phyloP scores from a whole-genome alignment of 2,888 invertebrate genomes.

The Caenorhabditis sp. region DNA sequence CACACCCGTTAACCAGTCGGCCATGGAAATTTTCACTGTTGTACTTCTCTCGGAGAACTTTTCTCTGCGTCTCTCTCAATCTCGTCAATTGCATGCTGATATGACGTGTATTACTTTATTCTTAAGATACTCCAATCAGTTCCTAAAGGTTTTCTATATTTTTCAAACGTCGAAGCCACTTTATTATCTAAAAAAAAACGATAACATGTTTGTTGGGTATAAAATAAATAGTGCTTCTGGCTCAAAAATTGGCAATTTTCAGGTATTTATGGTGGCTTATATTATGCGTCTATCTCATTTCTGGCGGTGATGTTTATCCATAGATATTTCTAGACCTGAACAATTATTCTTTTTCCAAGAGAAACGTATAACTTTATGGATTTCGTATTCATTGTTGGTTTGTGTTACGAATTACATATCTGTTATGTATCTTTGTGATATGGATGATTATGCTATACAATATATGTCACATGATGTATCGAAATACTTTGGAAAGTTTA shows the following conservation, averaged over 20 bases:
- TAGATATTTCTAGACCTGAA: not conserved
- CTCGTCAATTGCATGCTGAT: too few relatives aligned
- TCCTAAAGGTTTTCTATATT: constrained; percentile 12
- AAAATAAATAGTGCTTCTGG: constrained; percentile 6
- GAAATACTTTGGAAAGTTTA: constrained; percentile 3
- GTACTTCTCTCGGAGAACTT: too few relatives aligned
- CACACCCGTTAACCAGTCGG: too few relatives aligned
- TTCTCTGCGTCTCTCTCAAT: too few relatives aligned
- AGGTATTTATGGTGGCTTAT: constrained; percentile 14
- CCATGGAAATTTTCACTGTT: too few relatives aligned
- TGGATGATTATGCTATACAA: constrained; percentile 8
- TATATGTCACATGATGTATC: constrained; percentile 12
- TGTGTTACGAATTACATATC: not conserved
- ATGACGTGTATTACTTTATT: too few relatives aligned
- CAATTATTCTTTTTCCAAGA: not conserved
- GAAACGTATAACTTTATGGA: not conserved
- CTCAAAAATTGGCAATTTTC: constrained; percentile 9
- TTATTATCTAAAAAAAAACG: not conserved
- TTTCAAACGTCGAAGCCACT: constrained; percentile 8
- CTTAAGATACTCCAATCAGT: constrained; percentile 20
- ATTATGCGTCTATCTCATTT: constrained; percentile 7
- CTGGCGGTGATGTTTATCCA: not conserved
- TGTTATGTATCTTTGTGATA: not conserved
- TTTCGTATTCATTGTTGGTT: not conserved
- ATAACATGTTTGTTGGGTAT: not conserved